Evolutionary conservation across 2,797 vertebrate species (phyloP).

Genomic region (Phrynocephalus guinanensis): DNA sequence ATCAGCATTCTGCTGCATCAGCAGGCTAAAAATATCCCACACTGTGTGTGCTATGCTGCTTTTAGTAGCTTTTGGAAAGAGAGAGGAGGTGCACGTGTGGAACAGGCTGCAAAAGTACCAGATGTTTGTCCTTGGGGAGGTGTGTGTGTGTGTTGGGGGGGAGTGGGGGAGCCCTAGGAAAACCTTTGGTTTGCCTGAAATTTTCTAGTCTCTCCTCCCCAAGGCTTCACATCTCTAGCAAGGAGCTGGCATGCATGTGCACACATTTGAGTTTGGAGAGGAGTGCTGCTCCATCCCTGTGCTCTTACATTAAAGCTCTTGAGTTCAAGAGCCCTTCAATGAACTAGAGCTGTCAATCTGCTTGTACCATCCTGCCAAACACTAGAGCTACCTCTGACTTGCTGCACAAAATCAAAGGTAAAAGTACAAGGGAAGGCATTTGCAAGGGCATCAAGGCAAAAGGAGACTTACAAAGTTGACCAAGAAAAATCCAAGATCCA

Average conservation of each 20-base stretch:
- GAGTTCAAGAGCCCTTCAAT: neutral
- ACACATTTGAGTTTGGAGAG: neutral
- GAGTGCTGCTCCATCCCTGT: neutral
- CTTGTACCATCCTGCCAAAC: neutral
- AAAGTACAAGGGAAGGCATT: neutral
- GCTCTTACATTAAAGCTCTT: neutral
- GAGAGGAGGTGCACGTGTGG: conserved; percentile 1
- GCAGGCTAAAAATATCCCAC: conserved; percentile 48
- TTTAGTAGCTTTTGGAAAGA: conserved; percentile 27
- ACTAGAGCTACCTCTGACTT: neutral
- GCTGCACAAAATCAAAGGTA: neutral
- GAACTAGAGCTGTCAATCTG: neutral
- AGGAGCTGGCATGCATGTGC: neutral
- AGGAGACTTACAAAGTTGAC: neutral
- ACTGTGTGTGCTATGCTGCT: neutral
- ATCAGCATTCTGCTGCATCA: conserved; percentile 39
- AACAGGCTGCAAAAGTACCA: neutral
- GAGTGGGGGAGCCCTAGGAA: no score
- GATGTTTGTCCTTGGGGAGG: no score
- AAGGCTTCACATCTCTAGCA: neutral
- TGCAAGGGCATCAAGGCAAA: neutral
- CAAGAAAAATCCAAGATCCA: neutral
- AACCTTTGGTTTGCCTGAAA: no score
- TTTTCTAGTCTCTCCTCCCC: no score
- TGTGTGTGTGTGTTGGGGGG: no score